Conservation (phyloP, 2,888 invertebrate species). For the Sarcophaga subvicina region DNA sequence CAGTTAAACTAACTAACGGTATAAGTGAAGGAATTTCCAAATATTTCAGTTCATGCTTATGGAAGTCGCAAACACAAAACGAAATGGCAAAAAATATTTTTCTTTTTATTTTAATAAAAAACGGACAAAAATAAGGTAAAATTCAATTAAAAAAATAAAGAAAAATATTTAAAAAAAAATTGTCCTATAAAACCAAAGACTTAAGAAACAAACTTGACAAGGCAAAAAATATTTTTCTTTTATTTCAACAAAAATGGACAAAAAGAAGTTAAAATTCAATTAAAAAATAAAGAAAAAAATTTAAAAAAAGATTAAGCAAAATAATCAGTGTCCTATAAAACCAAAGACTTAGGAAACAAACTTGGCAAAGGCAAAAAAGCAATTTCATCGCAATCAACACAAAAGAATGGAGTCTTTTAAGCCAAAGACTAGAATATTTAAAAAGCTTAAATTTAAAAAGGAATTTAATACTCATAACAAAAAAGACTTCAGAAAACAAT, state of each 20-base stretch:
- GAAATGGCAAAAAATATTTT: conserved; percentile 34
- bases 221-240: conserved; percentile 6
- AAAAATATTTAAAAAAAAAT: neutral
- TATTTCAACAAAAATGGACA: neutral
- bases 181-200: conserved; percentile 35
- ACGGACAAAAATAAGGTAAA: neutral
- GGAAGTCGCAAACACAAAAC: conserved; percentile 10
- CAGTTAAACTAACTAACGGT: conserved; percentile 58
- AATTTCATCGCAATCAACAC: too few species aligned
- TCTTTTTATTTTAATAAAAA: neutral
- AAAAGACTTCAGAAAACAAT: conserved; percentile 40
- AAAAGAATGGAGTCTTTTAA: too few species aligned
- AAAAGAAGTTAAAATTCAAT: conserved; percentile 6
- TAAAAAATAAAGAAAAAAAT: neutral
- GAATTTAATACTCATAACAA: conserved; percentile 7
- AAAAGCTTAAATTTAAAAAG: too few species aligned
- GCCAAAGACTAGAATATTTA: too few species aligned
- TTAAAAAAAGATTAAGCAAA: neutral
- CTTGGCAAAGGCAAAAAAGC: too few species aligned
- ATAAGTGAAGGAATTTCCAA: conserved; percentile 43
- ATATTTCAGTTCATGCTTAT: conserved; percentile 1
- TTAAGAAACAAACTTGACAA: neutral
- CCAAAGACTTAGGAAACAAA: conserved; percentile 39
- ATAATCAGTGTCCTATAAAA: neutral
- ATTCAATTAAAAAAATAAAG: neutral